Conservation (phyloP, 2,113 vertebrate genomes). For the Synchiropus splendidus region DNA sequence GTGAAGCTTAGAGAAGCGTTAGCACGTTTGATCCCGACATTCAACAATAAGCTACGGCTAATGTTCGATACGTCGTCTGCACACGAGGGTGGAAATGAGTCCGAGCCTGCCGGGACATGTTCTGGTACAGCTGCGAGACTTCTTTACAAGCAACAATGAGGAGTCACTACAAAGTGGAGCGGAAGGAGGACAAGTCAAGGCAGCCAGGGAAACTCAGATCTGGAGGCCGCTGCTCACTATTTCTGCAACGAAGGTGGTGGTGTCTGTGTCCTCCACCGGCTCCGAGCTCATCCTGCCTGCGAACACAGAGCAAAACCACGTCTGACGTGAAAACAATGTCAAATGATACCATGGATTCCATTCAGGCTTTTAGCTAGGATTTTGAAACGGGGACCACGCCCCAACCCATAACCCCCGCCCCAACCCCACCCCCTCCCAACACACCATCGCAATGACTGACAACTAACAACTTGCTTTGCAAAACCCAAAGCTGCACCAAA, state of each 20-base stretch:
- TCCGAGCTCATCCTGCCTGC: conserved; percentile 73
- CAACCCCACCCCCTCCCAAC: no score
- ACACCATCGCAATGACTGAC: no score
- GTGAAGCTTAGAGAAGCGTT: no score
- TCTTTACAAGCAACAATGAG: conserved; percentile 21
- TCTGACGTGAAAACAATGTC: neutral
- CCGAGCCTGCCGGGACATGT: conserved; percentile 17
- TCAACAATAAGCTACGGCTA: no score
- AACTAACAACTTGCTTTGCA: no score
- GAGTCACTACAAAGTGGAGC: conserved; percentile 18
- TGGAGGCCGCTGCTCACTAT: conserved; percentile 59
- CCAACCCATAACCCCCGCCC: no score
- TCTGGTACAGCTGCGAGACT: conserved; percentile 28
- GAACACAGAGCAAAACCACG: conserved; percentile 7
- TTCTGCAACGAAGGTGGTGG: conserved; percentile 80
- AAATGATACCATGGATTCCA: no score
- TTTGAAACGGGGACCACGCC: no score
- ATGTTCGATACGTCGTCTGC: conserved; percentile 1
- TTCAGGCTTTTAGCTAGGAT: no score
- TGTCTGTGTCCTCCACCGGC: conserved; percentile 91
- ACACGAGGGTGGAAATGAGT: conserved; percentile 6
- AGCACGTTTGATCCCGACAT: no score
- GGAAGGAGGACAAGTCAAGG: conserved; percentile 6
- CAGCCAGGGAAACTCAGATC: neutral
- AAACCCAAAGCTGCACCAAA: no score